phyloP scores from a whole-genome alignment of 1,140 invertebrate species.

The Battus philenor region DNA sequence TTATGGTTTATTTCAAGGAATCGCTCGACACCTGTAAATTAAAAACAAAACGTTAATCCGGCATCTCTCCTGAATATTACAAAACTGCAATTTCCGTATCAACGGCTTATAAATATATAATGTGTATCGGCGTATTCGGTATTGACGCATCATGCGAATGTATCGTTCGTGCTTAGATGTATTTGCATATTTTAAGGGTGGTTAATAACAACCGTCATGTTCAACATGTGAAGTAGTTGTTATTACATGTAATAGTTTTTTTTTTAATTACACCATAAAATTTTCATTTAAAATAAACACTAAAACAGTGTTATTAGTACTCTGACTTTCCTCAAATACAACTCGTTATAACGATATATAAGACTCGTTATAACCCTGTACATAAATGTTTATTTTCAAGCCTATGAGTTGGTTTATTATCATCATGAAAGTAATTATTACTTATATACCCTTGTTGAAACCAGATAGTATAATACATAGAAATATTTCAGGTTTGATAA shows the following conservation, averaged over 20 bases:
- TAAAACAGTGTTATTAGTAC: too few species aligned
- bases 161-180: constrained; percentile 21
- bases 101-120: constrained; percentile 60
- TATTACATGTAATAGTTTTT: neutral
- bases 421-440: too few species aligned
- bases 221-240: constrained; percentile 5
- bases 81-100: constrained; percentile 73
- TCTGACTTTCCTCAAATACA: too few species aligned
- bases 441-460: too few species aligned
- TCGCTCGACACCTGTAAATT: constrained; percentile 32
- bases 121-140: constrained; percentile 36
- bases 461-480: too few species aligned
- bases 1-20: constrained; percentile 1
- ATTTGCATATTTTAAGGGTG: constrained; percentile 14
- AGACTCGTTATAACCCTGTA: too few species aligned
- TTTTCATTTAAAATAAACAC: too few species aligned
- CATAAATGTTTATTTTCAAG: too few species aligned
- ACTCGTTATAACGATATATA: too few species aligned
- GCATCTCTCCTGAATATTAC: constrained; percentile 63
- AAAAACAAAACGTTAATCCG: constrained; percentile 34
- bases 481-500: too few species aligned
- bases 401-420: too few species aligned
- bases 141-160: constrained; percentile 27
- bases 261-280: too few species aligned
- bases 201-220: constrained; percentile 1